Conservation (phyloP, 2,888 invertebrate species). For the Caenorhabditis uteleia region DNA sequence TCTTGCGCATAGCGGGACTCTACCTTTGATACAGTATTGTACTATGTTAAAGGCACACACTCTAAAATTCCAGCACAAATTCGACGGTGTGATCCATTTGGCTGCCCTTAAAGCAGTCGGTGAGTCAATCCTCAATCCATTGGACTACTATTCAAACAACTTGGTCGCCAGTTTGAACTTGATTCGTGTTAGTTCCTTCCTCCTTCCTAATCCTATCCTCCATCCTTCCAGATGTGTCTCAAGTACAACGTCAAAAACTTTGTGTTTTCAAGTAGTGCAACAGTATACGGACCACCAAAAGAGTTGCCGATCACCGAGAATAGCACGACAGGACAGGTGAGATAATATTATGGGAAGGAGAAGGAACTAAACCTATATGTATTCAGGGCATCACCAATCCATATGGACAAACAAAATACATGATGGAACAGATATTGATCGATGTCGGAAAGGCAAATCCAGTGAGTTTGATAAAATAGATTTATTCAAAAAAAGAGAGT, state of each 20-base stretch:
- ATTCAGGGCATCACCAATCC: constrained; percentile 89
- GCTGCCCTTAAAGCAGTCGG: constrained; percentile 95
- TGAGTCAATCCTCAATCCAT: constrained; percentile 89
- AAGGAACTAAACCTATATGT: too few relatives aligned
- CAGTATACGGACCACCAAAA: constrained; percentile 90
- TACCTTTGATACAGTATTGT: too few relatives aligned
- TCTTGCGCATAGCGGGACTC: too few relatives aligned
- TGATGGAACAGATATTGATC: constrained; percentile 91
- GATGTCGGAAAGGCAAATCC: constrained; percentile 85
- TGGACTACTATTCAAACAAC: constrained; percentile 92
- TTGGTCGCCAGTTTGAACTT: constrained; percentile 89
- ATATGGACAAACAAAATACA: constrained; percentile 94
- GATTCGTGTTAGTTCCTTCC: constrained; percentile 86
- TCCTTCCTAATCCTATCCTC: too few relatives aligned
- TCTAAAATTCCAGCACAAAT: constrained; percentile 79
- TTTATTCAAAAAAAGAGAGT: too few relatives aligned
- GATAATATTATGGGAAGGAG: too few relatives aligned
- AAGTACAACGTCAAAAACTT: constrained; percentile 82
- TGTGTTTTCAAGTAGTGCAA: constrained; percentile 87
- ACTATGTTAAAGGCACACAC: neutral
- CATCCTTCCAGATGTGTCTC: constrained; percentile 81
- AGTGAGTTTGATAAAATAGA: constrained; percentile 64
- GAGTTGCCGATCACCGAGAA: constrained; percentile 87
- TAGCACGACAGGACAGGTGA: constrained; percentile 73
- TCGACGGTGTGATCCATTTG: constrained; percentile 94